These are phyloP conservation scores for Prionace glauca DNA, from an alignment of 2,797 vertebrate genomes.

Conservation along the genomic window DNA sequence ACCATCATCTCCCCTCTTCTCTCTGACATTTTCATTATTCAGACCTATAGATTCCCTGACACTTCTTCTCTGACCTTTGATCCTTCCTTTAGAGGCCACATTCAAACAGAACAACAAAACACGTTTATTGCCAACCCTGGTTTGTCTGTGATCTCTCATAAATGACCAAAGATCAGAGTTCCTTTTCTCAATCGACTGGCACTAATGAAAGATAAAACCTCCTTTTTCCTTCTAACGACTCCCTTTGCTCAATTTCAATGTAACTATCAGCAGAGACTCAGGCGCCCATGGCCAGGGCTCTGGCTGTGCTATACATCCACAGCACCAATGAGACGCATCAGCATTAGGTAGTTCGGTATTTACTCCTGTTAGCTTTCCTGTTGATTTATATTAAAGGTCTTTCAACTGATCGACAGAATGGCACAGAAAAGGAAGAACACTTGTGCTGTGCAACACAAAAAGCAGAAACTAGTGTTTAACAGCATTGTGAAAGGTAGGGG, in stretches of 20 bases:
- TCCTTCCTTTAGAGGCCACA: conserved; percentile 22
- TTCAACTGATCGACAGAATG: conserved; percentile 4
- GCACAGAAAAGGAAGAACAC: not conserved
- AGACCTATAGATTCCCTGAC: conserved; percentile 16
- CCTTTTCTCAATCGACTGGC: conserved; percentile 28
- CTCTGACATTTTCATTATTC: conserved; percentile 43
- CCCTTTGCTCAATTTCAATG: conserved; percentile 30
- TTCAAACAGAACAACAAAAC: conserved; percentile 38
- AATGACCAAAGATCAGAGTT: conserved; percentile 34
- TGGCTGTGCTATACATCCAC: conserved; percentile 25
- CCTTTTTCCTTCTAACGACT: not conserved
- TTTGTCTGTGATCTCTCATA: conserved; percentile 36
- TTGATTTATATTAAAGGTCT: conserved; percentile 14
- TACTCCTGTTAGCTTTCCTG: conserved; percentile 19
- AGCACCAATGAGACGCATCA: not conserved
- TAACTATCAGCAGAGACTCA: not conserved
- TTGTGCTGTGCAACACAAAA: not conserved
- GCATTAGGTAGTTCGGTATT: not conserved
- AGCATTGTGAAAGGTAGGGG: not conserved
- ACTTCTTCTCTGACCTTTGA: conserved; percentile 38
- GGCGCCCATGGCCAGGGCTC: conserved; percentile 23
- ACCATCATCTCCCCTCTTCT: conserved; percentile 39
- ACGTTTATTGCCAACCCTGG: conserved; percentile 27
- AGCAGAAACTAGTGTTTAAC: not conserved
- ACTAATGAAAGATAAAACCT: conserved; percentile 25